Base-by-base conservation (phyloP, 2,888 invertebrate species). In the Thereva unica region DNA sequence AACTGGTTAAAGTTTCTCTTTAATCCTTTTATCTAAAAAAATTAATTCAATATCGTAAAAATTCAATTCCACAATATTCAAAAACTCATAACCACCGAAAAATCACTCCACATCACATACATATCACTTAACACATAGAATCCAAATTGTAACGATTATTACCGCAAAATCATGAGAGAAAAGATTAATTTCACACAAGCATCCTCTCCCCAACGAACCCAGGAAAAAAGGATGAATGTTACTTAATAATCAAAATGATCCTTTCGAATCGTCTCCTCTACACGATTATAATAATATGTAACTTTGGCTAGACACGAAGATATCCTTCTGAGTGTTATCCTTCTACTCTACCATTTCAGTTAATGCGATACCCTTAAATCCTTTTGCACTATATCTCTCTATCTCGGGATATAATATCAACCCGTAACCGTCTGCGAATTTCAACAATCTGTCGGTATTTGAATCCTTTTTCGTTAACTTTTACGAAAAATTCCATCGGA, bases 381-480 rank as follows among this genome's bases (percentile, higher is more conserved):
- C 61, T 61, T 61, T 61, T 23, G 2, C 41, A n/a, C n/a, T n/a
- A n/a, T 50, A 61, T 61, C 41, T 50, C 61, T 61, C 61, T 50
- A 61, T 61, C 61, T 50, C 61, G 23, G 23, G 23, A 23, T 23
- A 23, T 23, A 23, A 23, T 23, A 23, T 23, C 50, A 50, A 61
- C 8, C 50, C 61, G 61, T 41, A n/a, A 50, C 41, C 61, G 50
- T 61, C 61, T 12, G 49, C 38, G 50, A 42, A 50, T 41, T 50
- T 61, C 61, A 61, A 61, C 61, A 50, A 50, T 41, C 61, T 61
- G 50, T 23, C 41, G 50, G 61, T 50, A 61, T 61, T 61, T 23
- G 40, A 45, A 49, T n/a, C 49, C 59, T 40, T 59, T 57, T 59
- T 49, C 49, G 61, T 61, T 40, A 34, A 50, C 50, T 12, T 50